Conservation (phyloP, 1,140 invertebrate genomes). For the Pygmarrhopalites habei region DNA sequence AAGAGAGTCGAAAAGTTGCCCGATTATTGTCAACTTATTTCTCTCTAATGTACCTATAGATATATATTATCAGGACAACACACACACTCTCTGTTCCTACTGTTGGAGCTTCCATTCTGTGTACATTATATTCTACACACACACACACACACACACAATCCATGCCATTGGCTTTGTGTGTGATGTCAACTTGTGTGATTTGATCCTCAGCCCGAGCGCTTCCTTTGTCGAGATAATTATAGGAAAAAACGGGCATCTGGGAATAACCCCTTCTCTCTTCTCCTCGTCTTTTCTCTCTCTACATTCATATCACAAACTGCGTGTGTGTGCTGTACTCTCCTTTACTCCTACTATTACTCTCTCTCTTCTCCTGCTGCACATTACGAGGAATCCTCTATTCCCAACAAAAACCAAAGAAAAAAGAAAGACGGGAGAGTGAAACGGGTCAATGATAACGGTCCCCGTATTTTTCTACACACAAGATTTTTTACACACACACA, state of each 20-base stretch:
- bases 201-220: constrained; percentile 12
- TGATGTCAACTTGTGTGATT: constrained; percentile 10
- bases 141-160: too few relatives aligned
- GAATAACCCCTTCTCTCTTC: constrained; percentile 3
- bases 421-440: neutral
- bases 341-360: neutral
- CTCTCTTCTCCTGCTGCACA: neutral
- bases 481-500: too few relatives aligned
- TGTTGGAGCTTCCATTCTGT: too few relatives aligned
- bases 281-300: neutral
- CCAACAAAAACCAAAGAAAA: neutral
- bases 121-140: too few relatives aligned
- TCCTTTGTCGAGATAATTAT: constrained; percentile 21
- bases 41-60: too few relatives aligned
- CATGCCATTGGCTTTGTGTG: too few relatives aligned
- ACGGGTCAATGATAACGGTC: constrained; percentile 4
- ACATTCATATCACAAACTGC: neutral
- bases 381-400: neutral
- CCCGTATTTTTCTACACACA: neutral
- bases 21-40: constrained; percentile 2
- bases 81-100: too few relatives aligned
- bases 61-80: too few relatives aligned
- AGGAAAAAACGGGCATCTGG: constrained; percentile 19
- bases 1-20: constrained; percentile 17
- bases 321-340: neutral